Evolutionary conservation across 2,113 vertebrate species (phyloP).

Genomic region (Sarotherodon lohbergeri): DNA sequence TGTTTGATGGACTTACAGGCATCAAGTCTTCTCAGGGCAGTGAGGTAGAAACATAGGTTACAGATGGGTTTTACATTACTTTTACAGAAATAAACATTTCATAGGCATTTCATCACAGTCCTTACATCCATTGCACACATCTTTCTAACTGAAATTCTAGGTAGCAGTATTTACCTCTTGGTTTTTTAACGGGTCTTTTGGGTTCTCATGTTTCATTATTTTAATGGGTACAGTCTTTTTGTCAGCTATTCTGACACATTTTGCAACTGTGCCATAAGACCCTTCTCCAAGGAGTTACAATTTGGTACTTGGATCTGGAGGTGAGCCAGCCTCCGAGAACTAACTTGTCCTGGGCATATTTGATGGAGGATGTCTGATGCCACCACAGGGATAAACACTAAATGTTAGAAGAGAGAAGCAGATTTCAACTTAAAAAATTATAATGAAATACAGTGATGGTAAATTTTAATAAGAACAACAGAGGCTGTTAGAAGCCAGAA

Average conservation of each 20-base stretch:
- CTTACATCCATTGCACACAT: background rate
- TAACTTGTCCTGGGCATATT: background rate
- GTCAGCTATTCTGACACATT: background rate
- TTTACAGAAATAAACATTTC: background rate
- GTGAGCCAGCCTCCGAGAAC: background rate
- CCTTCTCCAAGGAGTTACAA: background rate
- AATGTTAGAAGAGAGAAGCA: background rate
- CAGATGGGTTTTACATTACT: background rate
- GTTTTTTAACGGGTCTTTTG: background rate
- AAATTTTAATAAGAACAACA: background rate
- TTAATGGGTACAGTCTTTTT: background rate
- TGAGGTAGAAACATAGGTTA: background rate
- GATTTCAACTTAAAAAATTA: background rate
- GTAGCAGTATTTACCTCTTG: background rate
- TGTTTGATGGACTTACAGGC: background rate
- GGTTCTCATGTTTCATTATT: background rate
- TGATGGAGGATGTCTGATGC: background rate
- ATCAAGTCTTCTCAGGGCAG: background rate
- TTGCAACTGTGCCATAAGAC: background rate
- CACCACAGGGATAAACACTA: background rate
- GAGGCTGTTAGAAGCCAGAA: background rate
- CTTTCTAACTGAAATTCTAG: background rate
- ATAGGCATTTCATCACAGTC: background rate
- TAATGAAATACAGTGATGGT: background rate
- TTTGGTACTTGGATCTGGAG: background rate